phyloP scores from a whole-genome alignment of 2,888 invertebrate genomes.

The Morinoia aosen region DNA sequence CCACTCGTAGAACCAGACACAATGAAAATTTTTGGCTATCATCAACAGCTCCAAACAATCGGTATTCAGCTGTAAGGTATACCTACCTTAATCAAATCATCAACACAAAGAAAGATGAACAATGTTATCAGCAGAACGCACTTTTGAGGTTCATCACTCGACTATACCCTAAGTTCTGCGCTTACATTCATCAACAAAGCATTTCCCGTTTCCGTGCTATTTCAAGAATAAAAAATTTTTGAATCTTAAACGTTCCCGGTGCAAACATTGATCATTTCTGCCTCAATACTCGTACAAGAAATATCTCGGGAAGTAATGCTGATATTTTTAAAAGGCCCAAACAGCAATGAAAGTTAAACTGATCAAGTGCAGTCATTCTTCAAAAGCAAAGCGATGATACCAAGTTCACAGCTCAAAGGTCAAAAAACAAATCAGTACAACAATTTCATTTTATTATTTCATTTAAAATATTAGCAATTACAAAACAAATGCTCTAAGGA shows the following conservation, averaged over 20 bases:
- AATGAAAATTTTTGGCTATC: neutral
- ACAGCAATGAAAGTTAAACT: neutral
- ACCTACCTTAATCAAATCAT: neutral
- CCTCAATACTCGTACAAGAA: too few relatives aligned
- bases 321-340: too few relatives aligned
- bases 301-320: too few relatives aligned
- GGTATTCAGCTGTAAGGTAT: neutral
- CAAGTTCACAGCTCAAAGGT: neutral
- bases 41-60: neutral
- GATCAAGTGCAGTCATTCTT: neutral
- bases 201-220: too few relatives aligned
- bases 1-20: neutral
- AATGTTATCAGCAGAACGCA: neutral
- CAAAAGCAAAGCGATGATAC: neutral
- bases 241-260: too few relatives aligned
- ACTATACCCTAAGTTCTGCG: neutral
- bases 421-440: neutral
- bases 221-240: too few relatives aligned
- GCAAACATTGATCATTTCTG: too few relatives aligned
- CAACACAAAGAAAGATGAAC: neutral
- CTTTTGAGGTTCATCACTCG: neutral
- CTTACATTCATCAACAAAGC: too few relatives aligned
- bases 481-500: neutral
- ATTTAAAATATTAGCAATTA: neutral
- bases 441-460: neutral